These are phyloP conservation scores for Rhinopomastus cyanomelas DNA, from an alignment of 2,113 vertebrate genomes.

Conservation along the genomic window DNA sequence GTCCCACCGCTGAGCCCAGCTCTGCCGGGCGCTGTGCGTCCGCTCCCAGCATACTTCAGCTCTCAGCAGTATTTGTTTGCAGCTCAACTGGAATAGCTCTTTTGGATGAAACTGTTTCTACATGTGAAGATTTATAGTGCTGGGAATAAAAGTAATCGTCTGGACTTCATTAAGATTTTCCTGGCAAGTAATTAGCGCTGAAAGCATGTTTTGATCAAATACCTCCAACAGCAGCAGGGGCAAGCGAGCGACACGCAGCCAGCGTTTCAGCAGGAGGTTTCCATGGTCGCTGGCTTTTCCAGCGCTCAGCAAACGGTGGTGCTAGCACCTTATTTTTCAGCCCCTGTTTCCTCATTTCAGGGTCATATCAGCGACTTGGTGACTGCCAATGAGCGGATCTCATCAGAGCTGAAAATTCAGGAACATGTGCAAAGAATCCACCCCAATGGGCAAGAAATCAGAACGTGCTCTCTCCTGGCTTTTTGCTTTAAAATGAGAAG, in stretches of 20 bases:
- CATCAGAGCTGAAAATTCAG: conserved; percentile 78
- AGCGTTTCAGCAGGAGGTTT: not conserved
- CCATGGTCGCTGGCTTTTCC: conserved; percentile 63
- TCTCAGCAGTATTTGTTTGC: not conserved
- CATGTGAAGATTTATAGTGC: conserved; percentile 38
- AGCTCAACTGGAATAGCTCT: not conserved
- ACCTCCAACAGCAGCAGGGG: not conserved
- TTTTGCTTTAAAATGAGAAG: conserved; percentile 68
- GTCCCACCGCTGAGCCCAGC: not conserved
- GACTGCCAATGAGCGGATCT: conserved; percentile 71
- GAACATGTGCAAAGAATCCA: conserved; percentile 74
- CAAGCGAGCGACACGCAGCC: conserved; percentile 15
- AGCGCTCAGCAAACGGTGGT: conserved; percentile 80
- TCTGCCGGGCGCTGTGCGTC: not conserved
- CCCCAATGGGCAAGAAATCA: conserved; percentile 68
- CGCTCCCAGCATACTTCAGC: not conserved
- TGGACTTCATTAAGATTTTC: conserved; percentile 48
- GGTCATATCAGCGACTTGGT: conserved; percentile 75
- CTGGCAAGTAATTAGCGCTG: conserved; percentile 50
- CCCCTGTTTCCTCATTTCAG: conserved; percentile 75
- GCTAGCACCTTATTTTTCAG: conserved; percentile 82
- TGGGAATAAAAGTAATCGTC: conserved; percentile 27
- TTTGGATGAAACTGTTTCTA: not conserved
- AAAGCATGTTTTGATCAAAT: conserved; percentile 16
- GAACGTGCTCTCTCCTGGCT: conserved; percentile 45